These are phyloP conservation scores for Pangasius macronema DNA, from an alignment of 2,797 vertebrate species.

Conservation along the genomic window DNA sequence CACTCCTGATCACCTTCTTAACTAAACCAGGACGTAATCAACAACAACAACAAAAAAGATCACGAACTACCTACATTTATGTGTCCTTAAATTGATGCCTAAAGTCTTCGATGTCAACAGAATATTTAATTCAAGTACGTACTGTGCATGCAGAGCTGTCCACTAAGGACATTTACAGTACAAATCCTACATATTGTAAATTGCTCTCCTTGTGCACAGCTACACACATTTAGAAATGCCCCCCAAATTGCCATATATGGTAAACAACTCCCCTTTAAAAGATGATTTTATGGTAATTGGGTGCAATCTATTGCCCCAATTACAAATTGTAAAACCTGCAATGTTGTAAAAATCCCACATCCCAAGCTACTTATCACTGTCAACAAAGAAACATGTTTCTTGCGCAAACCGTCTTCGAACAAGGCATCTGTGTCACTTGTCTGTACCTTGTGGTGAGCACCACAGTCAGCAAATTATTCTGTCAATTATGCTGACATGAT, in stretches of 20 bases:
- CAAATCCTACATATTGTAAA: not conserved
- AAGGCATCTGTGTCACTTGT: not conserved
- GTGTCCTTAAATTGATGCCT: too few relatives aligned
- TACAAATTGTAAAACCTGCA: slow-evolving; percentile 10
- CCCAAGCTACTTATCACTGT: not conserved
- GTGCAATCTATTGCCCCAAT: not conserved
- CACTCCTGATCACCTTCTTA: too few relatives aligned
- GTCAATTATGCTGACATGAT: not conserved
- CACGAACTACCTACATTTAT: too few relatives aligned
- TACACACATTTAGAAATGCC: not conserved
- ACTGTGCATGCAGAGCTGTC: not conserved
- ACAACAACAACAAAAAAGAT: too few relatives aligned
- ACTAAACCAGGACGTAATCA: too few relatives aligned
- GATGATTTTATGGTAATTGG: not conserved
- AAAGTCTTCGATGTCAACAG: too few relatives aligned
- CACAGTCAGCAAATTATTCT: not conserved
- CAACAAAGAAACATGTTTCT: not conserved
- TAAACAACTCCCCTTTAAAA: not conserved
- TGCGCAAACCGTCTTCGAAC: not conserved
- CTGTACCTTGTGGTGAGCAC: not conserved
- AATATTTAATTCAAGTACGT: not conserved
- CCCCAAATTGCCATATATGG: not conserved
- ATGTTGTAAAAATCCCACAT: not conserved
- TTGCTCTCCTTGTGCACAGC: not conserved
- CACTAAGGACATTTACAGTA: not conserved